These are phyloP conservation scores for Amniataba percoides DNA, from an alignment of 2,797 vertebrate genomes.

Conservation along the genomic window DNA sequence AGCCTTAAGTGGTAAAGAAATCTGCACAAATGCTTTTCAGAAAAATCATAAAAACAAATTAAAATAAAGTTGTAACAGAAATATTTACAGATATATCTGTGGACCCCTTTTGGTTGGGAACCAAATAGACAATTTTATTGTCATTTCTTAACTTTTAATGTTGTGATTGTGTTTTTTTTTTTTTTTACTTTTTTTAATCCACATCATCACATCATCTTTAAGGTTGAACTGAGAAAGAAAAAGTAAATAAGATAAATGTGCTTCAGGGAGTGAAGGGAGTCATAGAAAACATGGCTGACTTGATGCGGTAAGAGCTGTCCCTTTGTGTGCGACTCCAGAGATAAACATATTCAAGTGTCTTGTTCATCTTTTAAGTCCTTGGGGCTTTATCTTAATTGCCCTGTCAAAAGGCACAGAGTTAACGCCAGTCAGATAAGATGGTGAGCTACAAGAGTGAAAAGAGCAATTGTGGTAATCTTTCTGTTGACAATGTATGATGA, in stretches of 20 bases:
- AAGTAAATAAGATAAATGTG: background rate
- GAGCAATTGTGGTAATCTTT: conserved; percentile 65
- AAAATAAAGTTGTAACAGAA: background rate
- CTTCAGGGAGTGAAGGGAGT: background rate
- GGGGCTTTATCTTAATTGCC: conserved; percentile 60
- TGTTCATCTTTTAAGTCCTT: conserved; percentile 20
- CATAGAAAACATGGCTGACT: background rate
- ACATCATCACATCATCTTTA: background rate
- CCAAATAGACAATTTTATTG: background rate
- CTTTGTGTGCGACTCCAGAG: conserved; percentile 19
- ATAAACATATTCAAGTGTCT: conserved; percentile 26
- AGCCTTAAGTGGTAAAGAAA: background rate
- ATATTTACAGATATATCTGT: background rate
- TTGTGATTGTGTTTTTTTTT: background rate
- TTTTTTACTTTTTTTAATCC: background rate
- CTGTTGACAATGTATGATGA: conserved; percentile 59
- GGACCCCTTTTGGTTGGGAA: background rate
- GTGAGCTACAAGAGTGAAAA: conserved; percentile 45
- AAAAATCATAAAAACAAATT: background rate
- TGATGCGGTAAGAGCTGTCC: background rate
- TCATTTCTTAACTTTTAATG: background rate
- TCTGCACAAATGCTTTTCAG: too few relatives aligned
- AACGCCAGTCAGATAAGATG: conserved; percentile 55
- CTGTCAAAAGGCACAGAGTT: conserved; percentile 33
- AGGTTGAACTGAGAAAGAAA: background rate